Evolutionary conservation across 2,888 invertebrate species (phyloP).

Genomic region (Colletes collaris): DNA sequence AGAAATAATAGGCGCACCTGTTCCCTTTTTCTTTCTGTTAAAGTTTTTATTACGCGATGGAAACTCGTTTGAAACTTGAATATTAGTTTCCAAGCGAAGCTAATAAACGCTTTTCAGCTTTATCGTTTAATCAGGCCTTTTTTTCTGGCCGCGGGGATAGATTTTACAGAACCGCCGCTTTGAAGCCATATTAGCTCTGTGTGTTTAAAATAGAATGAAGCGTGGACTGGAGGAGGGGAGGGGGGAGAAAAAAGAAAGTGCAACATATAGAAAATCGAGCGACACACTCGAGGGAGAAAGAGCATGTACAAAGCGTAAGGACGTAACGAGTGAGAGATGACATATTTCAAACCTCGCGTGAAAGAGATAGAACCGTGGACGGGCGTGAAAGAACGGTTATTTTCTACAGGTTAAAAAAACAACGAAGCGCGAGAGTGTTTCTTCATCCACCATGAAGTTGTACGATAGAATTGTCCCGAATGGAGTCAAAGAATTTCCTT

Average conservation of each 20-base stretch:
- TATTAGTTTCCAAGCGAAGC: not conserved
- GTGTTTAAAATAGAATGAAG: conserved; percentile 41
- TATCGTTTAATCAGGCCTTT: conserved; percentile 8
- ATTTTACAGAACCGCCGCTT: conserved; percentile 32
- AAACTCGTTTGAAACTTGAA: conserved; percentile 4
- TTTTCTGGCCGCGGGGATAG: conserved; percentile 4
- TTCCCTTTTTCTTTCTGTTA: not conserved
- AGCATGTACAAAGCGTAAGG: conserved; percentile 49
- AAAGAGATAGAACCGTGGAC: conserved; percentile 32
- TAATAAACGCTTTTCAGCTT: not conserved
- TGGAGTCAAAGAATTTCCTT: conserved; percentile 3
- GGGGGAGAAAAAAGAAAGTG: not conserved
- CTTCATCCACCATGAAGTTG: not conserved
- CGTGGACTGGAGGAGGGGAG: not conserved
- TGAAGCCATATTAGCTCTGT: conserved; percentile 28
- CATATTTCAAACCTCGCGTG: conserved; percentile 28
- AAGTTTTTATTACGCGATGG: not conserved
- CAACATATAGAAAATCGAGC: conserved; percentile 43
- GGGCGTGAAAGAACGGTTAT: conserved; percentile 20
- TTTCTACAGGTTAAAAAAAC: conserved; percentile 31
- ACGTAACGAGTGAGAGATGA: conserved; percentile 49
- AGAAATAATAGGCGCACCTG: too few relatives aligned
- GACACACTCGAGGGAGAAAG: conserved; percentile 40
- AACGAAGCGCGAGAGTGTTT: conserved; percentile 20
- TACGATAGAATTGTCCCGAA: not conserved